These are phyloP conservation scores for Kradibia gibbosae DNA, from an alignment of 1,140 invertebrate species.

Conservation along the genomic window DNA sequence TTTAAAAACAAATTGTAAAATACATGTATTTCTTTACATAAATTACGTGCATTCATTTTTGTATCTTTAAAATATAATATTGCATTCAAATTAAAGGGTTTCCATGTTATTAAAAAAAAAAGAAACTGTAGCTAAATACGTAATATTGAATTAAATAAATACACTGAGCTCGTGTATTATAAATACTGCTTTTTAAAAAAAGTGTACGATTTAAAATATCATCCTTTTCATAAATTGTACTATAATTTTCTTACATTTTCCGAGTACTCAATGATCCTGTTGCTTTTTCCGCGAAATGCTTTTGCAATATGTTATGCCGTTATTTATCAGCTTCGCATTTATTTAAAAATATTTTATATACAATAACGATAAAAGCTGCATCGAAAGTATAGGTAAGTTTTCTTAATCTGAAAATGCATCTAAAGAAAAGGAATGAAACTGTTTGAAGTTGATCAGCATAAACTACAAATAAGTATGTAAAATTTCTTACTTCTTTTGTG, in stretches of 20 bases:
- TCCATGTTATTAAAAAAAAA: no score
- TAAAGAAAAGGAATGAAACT: neutral
- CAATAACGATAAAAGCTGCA: neutral
- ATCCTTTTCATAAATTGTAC: neutral
- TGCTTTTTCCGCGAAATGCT: slow-evolving; percentile 36
- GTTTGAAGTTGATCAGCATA: neutral
- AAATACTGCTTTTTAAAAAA: no score
- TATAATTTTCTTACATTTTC: slow-evolving; percentile 10
- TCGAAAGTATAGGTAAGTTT: slow-evolving; percentile 31
- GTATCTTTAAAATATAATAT: no score
- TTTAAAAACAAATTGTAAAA: no score
- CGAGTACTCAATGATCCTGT: slow-evolving; percentile 28
- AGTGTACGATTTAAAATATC: no score
- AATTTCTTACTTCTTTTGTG: neutral
- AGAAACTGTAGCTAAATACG: no score
- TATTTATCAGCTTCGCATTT: slow-evolving; percentile 26
- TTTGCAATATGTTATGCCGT: slow-evolving; percentile 7
- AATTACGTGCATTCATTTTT: no score
- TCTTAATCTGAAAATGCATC: neutral
- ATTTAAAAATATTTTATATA: slow-evolving; percentile 6
- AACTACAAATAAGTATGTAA: no score
- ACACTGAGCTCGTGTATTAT: no score
- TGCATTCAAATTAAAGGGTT: no score
- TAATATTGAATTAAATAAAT: no score
- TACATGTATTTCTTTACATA: no score